phyloP scores from a whole-genome alignment of 2,113 vertebrate species.

The Ovis aries region DNA sequence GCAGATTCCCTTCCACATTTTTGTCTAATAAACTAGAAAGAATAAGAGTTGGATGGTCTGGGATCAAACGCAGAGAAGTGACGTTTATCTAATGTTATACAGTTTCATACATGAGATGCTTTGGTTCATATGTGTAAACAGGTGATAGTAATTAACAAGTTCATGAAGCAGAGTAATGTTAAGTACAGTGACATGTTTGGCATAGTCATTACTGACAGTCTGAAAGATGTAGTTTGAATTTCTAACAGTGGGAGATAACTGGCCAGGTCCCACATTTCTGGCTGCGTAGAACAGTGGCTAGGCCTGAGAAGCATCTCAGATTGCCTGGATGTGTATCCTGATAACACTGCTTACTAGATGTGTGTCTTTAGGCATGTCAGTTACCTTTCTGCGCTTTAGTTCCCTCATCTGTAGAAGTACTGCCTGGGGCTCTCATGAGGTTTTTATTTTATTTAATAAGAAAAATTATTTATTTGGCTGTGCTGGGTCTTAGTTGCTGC shows the following conservation, averaged over 20 bases:
- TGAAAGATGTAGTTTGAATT: not conserved
- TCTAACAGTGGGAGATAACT: not conserved
- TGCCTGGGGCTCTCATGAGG: not conserved
- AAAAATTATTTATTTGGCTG: not conserved
- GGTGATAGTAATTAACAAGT: not conserved
- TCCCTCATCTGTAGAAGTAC: not conserved
- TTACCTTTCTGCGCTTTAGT: not conserved
- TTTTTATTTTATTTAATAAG: not conserved
- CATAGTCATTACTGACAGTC: not conserved
- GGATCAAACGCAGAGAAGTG: not conserved
- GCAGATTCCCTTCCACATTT: not conserved
- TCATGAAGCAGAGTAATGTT: not conserved
- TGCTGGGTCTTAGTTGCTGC: not conserved
- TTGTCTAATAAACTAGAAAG: slow-evolving; percentile 15
- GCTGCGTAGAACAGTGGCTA: not conserved
- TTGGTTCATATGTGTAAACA: not conserved
- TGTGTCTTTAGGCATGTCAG: not conserved
- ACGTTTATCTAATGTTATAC: not conserved
- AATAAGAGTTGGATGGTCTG: not conserved
- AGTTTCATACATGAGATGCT: not conserved
- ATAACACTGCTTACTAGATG: not conserved
- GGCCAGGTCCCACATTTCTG: not conserved
- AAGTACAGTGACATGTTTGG: not conserved
- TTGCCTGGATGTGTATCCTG: not conserved
- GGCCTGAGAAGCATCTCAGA: not conserved